Percentiles rank a stretch among this genome's conserved stretches.
These are phyloP conservation scores for Amphipoea oculea DNA, from an alignment of 2,888 invertebrate species.

Conservation along the genomic window DNA sequence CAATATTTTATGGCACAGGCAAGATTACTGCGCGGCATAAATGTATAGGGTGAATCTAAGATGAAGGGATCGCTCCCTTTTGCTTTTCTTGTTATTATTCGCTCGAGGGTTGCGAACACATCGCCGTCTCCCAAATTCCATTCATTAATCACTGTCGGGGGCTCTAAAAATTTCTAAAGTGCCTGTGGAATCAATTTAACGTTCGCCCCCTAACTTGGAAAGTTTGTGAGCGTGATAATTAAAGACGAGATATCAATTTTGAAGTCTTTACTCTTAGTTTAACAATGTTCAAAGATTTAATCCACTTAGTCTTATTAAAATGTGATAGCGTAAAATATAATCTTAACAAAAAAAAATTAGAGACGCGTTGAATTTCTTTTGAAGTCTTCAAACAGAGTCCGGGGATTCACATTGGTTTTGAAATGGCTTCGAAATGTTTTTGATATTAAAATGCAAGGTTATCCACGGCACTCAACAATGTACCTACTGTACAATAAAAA, in stretches of 20 bases:
- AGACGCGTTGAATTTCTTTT: conserved; percentile 29
- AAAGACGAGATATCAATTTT: conserved; percentile 86
- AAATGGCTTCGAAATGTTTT: conserved; percentile 18
- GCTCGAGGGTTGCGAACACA: conserved; percentile 74
- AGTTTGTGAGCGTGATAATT: conserved; percentile 85
- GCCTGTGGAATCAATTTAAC: conserved; percentile 88
- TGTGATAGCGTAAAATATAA: conserved; percentile 41
- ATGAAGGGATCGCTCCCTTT: conserved; percentile 78
- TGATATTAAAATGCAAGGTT: neutral
- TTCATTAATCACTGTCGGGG: conserved; percentile 89
- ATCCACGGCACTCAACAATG: neutral
- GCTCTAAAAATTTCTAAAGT: conserved; percentile 87
- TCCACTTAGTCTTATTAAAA: conserved; percentile 66
- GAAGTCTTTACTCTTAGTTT: conserved; percentile 71
- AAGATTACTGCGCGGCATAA: conserved; percentile 79
- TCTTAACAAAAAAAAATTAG: conserved; percentile 24
- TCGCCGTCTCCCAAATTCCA: conserved; percentile 84
- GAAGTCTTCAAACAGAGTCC: neutral
- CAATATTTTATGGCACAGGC: conserved; percentile 82
- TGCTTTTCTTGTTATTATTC: conserved; percentile 81
- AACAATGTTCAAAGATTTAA: conserved; percentile 71
- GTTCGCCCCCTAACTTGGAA: conserved; percentile 82
- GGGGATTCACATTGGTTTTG: conserved; percentile 24
- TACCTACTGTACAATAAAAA: conserved; percentile 1
- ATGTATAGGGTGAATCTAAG: conserved; percentile 75